Evolutionary conservation across 2,113 vertebrate genomes (phyloP).

Genomic region (Oreotragus oreotragus): DNA sequence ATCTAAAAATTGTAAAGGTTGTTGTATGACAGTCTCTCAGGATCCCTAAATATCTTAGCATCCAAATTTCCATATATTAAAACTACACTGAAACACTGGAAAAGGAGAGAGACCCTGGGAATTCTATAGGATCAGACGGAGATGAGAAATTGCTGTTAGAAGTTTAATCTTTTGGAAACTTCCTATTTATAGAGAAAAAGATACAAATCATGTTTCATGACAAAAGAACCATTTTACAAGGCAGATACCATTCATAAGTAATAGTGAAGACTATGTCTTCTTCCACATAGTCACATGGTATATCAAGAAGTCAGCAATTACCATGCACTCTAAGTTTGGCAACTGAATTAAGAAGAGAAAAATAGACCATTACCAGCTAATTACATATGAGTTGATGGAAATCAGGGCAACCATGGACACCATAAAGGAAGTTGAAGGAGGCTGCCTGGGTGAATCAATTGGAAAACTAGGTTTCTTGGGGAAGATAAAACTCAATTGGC

Average conservation of each 20-base stretch:
- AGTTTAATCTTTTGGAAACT: background rate
- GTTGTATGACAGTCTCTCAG: background rate
- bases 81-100: background rate
- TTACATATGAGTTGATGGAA: background rate
- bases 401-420: background rate
- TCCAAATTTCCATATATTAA: background rate
- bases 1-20: background rate
- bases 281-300: background rate
- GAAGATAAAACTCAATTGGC: background rate
- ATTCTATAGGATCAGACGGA: background rate
- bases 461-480: background rate
- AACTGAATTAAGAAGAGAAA: background rate
- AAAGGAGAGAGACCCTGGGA: background rate
- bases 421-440: background rate
- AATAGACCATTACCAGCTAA: background rate
- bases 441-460: background rate
- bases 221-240: background rate
- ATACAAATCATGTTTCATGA: background rate
- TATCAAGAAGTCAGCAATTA: background rate
- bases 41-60: background rate
- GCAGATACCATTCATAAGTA: background rate
- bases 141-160: background rate
- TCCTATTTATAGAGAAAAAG: background rate
- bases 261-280: background rate
- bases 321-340: background rate